Conservation (phyloP, 2,797 vertebrate species). For the Pangasius sanitwongsei region DNA sequence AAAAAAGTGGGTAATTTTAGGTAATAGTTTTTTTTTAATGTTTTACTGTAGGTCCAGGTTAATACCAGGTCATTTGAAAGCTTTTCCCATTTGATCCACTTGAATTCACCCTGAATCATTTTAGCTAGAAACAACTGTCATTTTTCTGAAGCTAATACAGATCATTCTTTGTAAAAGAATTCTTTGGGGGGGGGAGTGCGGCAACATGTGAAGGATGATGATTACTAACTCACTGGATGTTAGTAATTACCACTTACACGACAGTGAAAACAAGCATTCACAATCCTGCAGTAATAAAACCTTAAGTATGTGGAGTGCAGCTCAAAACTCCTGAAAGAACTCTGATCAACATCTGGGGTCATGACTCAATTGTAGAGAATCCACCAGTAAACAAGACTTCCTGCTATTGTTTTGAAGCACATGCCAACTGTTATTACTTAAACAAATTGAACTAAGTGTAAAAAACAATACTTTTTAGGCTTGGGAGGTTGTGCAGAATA, state of each 20-base stretch:
- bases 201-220: slow-evolving; percentile 41
- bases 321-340: slow-evolving; percentile 43
- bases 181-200: background rate
- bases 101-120: slow-evolving; percentile 31
- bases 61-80: background rate
- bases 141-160: slow-evolving; percentile 35
- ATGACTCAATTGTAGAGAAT: slow-evolving; percentile 43
- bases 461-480: slow-evolving; percentile 42
- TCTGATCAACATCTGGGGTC: slow-evolving; percentile 49
- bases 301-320: slow-evolving; percentile 34
- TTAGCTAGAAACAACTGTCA: slow-evolving; percentile 19
- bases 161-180: background rate
- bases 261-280: slow-evolving; percentile 38
- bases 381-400: slow-evolving; percentile 48
- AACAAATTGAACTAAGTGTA: slow-evolving; percentile 45
- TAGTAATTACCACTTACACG: slow-evolving; percentile 48
- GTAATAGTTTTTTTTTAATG: background rate
- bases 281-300: slow-evolving; percentile 38
- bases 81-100: slow-evolving; percentile 19
- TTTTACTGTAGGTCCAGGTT: slow-evolving; percentile 3
- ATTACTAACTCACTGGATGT: slow-evolving; percentile 48
- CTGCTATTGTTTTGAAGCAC: slow-evolving; percentile 51
- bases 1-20: background rate
- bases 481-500: background rate
- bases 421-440: slow-evolving; percentile 42